Base-by-base conservation (phyloP, 2,113 vertebrate genomes). In the Leiothrix lutea region DNA sequence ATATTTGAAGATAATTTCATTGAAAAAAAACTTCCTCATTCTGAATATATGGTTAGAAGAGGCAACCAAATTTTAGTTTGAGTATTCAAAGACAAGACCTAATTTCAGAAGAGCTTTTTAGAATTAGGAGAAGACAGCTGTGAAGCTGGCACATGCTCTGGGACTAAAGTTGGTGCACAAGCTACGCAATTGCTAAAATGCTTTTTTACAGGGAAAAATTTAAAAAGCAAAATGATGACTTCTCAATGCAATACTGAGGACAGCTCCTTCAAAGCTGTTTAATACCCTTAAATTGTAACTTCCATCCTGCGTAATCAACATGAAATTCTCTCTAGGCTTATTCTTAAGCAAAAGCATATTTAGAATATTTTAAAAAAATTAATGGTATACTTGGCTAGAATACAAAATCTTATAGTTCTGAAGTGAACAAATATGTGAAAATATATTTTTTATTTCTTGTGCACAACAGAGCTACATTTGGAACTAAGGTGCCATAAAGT, bases 121-220 rank as follows among this genome's bases (percentile, higher is more conserved):
- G 62, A 92, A 86, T 69, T 61, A 62, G 54, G 25, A 90, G 42
- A 64, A 91, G 82, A 80, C 82, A 95, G 81, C 77, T 94, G 90
- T 80, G 86, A 86, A 96, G 73, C 66, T 97, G 97, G 90, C 87
- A 79, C 57, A 62, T 29, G 44, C 61, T 44, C 48, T 60, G 87
- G 35, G 71, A 95, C 92, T 80, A 82, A 94, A 95, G 80, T 75
- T 91, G 60, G 58, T 91, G 35, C 69, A 79, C 79, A 85, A 90
- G 58, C 61, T 61, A 87, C 11, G 78, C 91, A 95, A 90, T 48
- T 78, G 86, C 54, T 81, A 80, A 88, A 92, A 89, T 31, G 77
- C 29, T 87, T 94, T 86, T 84, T 86, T 64, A 70, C 45, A 71
- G 26, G 88, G 50, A 60, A 35, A 93, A 82, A 50, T 67, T 75